Evolutionary conservation across 2,113 vertebrate genomes (phyloP), one percentile per base, ranked within the genome.

Genomic region (Sceloporus undulatus): DNA sequence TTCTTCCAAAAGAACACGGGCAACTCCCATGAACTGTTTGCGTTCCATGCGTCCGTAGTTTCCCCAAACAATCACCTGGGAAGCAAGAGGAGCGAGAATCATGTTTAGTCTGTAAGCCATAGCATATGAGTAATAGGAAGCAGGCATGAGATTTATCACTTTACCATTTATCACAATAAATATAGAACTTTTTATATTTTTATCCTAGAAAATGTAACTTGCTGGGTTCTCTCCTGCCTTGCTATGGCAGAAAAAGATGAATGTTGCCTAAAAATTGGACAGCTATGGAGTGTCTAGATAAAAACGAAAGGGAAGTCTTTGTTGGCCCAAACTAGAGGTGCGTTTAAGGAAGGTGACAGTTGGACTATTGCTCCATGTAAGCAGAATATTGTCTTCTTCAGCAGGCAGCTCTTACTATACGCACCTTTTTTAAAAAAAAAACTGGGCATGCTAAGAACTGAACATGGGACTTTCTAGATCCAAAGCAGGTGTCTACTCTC

Each of bases 21-120:
- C 98, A 25, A 99, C 98, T 8, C 99, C 99, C 98, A 99, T 99
- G 97, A 99, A 99, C 95, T 98, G 98, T 94, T 99, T 99, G 90
- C 98, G 97, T 91, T 99, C 99, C 99, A 99, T 99, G 62, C 98
- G 97, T 89, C 99, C 98, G 0, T 99, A 99, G 97, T 99, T 99
- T 2, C 99, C 99, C 98, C 99, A 99, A 52, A 99, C 99, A 62
- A 99, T 99, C 88, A 99, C 98, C 99, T 99, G 71, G 1, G 90
- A 88, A 89, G 93, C 16, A 87, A 90, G 70, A 89, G 48, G 90
- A 0, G 0, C 7, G 2, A 34, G 68, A 19, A 84, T 54, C 76
- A 87, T 66, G 68, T 83, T 95, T 88, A 95, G 80, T 85, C 54
- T 74, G 84, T 40, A 76, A 71, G 18, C 18, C 18, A 29, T 21